Base-by-base conservation (phyloP, 2,113 vertebrate species). In the Dolichallabes microphthalmus region DNA sequence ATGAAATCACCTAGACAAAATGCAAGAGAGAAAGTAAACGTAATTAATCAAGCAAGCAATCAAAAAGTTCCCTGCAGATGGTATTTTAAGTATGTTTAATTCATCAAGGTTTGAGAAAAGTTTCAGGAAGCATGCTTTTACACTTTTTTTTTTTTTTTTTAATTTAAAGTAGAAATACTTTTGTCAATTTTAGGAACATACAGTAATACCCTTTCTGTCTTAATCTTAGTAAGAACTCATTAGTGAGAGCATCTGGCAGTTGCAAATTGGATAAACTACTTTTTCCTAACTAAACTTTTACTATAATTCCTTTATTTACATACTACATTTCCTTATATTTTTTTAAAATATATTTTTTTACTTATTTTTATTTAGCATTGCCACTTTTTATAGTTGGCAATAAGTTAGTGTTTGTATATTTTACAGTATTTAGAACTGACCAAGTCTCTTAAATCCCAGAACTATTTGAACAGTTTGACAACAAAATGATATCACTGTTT, bases 31-130 rank as follows among this genome's bases (percentile, higher is more conserved):
- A 5, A 9, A 69, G 55, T 0, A 27, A 84, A 50, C 25, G 57
- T 45, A 74, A 74, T 39, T 32, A 73, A 71, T 22, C 52, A 39
- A 74, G 68, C 30, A 75, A 52, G 25, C 17, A 52, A 50, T n/a
- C 32, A 60, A 64, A 64, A 15, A 52, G 57, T 52, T 63, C 35
- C 32, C 35, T 61, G 39, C 32, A 53, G 68, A 83, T 20, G 3
- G 57, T 79, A n/a, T 64, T 71, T 74, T 20, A 69, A 50, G 50
- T 60, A 60, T 84, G n/a, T 84, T 85, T 87, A 82, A 77, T 87
- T 82, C 7, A 77, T 85, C 55, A 87, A 84, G 25, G 64, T 82
- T 39, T 60, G 32, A 66, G 32, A 3, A 64, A 84, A 76, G 57
- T 58, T 39, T 39, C 35, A 39, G 39, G 50, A 75, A 39, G 68